These are phyloP conservation scores for Drosophila ironensis DNA, from an alignment of 1,140 invertebrate genomes.

Conservation along the genomic window DNA sequence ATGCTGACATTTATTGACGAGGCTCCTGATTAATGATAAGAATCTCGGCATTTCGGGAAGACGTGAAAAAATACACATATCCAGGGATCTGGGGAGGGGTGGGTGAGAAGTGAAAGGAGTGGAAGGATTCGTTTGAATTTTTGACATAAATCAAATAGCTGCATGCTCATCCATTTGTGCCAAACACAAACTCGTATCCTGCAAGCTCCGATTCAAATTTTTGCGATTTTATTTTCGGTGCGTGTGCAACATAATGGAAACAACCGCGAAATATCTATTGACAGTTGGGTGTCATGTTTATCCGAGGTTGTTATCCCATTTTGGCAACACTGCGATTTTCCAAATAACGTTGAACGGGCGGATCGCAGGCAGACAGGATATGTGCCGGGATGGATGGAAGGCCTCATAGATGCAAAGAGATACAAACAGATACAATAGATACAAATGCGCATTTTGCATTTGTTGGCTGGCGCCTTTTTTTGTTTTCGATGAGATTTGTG, in stretches of 20 bases:
- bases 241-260: conserved; percentile 79
- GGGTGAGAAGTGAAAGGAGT: conserved; percentile 18
- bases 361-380: conserved; percentile 12
- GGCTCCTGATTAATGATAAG: conserved; percentile 74
- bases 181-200: not conserved
- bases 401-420: conserved; percentile 3
- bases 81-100: not conserved
- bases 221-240: conserved; percentile 7
- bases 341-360: conserved; percentile 51
- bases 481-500: conserved; percentile 77
- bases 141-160: conserved; percentile 82
- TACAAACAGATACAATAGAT: conserved; percentile 42
- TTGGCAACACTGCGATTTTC: conserved; percentile 81
- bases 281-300: conserved; percentile 82
- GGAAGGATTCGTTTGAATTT: conserved; percentile 72
- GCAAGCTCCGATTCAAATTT: conserved; percentile 18
- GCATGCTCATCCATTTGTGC: conserved; percentile 68
- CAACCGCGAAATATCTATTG: conserved; percentile 82
- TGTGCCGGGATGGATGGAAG: conserved; percentile 2
- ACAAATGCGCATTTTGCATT: conserved; percentile 75
- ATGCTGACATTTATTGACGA: conserved; percentile 80
- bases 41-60: conserved; percentile 41
- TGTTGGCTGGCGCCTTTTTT: conserved; percentile 25
- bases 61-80: too few relatives aligned
- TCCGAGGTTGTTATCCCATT: conserved; percentile 81